phyloP scores from a whole-genome alignment of 2,888 invertebrate species.

The Drosophila putrida region DNA sequence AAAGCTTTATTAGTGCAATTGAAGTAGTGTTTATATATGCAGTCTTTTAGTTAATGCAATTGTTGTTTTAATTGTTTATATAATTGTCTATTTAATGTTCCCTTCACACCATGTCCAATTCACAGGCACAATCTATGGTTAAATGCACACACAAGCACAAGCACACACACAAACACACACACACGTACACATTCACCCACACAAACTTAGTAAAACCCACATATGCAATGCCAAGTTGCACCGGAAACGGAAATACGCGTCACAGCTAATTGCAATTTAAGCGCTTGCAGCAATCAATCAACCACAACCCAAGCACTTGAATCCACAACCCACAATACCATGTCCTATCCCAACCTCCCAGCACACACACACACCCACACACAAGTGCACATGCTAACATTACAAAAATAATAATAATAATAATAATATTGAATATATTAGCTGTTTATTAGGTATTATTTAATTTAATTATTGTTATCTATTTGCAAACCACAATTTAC shows the following conservation, averaged over 20 bases:
- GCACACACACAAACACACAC: constrained; percentile 30
- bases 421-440: constrained; percentile 34
- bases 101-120: constrained; percentile 57
- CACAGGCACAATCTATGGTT: constrained; percentile 78
- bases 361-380: constrained; percentile 16
- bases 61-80: constrained; percentile 59
- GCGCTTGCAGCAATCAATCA: constrained; percentile 25
- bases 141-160: constrained; percentile 52
- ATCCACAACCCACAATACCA: constrained; percentile 7
- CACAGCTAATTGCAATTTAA: constrained; percentile 58
- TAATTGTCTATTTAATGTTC: constrained; percentile 59
- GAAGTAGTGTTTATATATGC: constrained; percentile 60
- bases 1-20: constrained; percentile 83
- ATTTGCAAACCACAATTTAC: constrained; percentile 31
- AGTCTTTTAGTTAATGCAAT: constrained; percentile 45
- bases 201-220: constrained; percentile 1
- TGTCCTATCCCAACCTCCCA: constrained; percentile 5
- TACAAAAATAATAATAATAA: constrained; percentile 27
- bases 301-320: constrained; percentile 30
- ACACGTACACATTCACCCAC: constrained; percentile 29
- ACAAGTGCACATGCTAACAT: constrained; percentile 42
- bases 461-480: constrained; percentile 68
- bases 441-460: constrained; percentile 55
- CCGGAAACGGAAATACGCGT: constrained; percentile 78
- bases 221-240: constrained; percentile 50